Evolutionary conservation across 2,113 vertebrate genomes (phyloP).

Genomic region (Axis porcinus): DNA sequence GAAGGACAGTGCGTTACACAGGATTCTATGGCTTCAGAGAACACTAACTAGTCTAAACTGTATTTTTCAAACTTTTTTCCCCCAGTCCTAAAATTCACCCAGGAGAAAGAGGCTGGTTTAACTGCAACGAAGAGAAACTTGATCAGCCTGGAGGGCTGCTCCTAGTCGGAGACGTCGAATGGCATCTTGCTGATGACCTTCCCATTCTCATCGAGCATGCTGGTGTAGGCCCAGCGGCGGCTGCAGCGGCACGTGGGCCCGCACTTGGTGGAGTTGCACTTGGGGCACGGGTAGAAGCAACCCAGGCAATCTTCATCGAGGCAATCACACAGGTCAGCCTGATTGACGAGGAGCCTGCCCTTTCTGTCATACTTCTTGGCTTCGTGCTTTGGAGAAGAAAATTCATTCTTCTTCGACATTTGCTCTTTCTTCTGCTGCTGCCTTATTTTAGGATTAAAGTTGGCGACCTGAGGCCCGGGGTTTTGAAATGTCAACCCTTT

Average conservation of each 20-base stretch:
- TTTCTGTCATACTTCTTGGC: conserved; percentile 78
- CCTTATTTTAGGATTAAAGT: conserved; percentile 84
- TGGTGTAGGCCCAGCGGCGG: neutral
- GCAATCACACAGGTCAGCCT: conserved; percentile 81
- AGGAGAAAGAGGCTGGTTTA: neutral
- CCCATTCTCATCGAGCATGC: conserved; percentile 77
- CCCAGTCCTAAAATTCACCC: neutral
- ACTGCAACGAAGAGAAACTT: neutral
- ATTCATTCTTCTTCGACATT: conserved; percentile 78
- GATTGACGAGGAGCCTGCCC: conserved; percentile 77
- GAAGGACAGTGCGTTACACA: neutral
- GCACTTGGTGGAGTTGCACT: conserved; percentile 85
- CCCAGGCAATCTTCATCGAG: conserved; percentile 81
- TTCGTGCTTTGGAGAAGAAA: conserved; percentile 60
- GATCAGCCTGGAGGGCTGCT: neutral
- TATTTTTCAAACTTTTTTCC: neutral
- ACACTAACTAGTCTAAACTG: neutral
- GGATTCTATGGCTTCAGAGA: neutral
- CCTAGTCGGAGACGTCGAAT: conserved; percentile 73
- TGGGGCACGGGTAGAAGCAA: conserved; percentile 87
- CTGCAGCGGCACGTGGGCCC: conserved; percentile 82
- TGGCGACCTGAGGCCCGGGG: conserved; percentile 83
- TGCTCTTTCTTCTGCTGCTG: conserved; percentile 78
- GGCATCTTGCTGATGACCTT: conserved; percentile 73
- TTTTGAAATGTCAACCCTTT: conserved; percentile 83